Evolutionary conservation across 2,113 vertebrate species (phyloP).

Genomic region (Rhinolophus ferrumequinum): DNA sequence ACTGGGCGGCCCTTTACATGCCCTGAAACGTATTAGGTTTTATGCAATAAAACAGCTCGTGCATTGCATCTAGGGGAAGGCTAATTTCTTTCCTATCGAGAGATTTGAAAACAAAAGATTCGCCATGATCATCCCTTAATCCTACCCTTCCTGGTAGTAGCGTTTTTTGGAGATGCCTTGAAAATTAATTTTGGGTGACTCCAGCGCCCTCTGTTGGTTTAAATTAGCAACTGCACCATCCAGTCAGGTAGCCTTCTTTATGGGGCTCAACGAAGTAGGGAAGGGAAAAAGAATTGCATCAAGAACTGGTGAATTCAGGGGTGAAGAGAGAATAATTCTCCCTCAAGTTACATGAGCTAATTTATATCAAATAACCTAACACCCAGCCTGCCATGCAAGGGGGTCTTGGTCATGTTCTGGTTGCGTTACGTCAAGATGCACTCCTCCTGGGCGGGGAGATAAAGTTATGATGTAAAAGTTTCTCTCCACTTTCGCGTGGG

Average conservation of each 20-base stretch:
- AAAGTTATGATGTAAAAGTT: background rate
- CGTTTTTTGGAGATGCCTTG: background rate
- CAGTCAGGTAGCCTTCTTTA: background rate
- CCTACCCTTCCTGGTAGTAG: background rate
- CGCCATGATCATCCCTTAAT: background rate
- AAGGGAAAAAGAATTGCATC: background rate
- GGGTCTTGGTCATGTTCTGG: background rate
- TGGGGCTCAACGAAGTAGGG: background rate
- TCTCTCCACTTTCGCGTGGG: background rate
- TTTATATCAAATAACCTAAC: background rate
- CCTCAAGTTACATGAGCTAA: background rate
- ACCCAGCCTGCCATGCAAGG: background rate
- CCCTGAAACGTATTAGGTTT: background rate
- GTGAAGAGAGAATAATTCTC: background rate
- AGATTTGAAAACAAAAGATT: background rate
- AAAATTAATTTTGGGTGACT: background rate
- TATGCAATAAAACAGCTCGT: background rate
- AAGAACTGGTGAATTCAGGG: background rate
- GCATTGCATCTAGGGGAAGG: background rate
- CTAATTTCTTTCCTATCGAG: background rate
- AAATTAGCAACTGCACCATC: background rate
- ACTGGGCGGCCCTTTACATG: background rate
- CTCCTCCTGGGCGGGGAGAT: background rate
- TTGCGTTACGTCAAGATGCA: background rate
- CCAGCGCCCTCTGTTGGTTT: background rate